phyloP scores from a whole-genome alignment of 2,113 vertebrate species.

The Balaeniceps rex region DNA sequence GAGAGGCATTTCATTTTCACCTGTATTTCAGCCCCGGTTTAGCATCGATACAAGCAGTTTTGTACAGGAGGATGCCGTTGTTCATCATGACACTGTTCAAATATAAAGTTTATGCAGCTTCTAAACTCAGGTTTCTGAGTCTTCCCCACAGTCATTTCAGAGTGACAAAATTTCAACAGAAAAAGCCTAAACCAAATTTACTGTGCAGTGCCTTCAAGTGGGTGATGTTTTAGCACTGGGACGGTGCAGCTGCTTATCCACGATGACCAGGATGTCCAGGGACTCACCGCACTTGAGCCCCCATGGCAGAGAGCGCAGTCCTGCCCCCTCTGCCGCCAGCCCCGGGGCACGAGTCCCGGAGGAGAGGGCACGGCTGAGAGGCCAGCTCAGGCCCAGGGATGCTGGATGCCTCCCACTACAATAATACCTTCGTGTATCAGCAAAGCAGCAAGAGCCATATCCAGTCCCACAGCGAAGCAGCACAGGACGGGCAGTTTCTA shows the following conservation, averaged over 20 bases:
- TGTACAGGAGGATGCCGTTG: not conserved
- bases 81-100: not conserved
- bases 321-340: not conserved
- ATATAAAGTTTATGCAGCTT: not conserved
- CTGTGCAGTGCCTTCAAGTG: not conserved
- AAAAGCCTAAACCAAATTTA: not conserved
- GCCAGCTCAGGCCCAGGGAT: not conserved
- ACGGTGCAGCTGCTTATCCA: not conserved
- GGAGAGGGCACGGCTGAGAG: not conserved
- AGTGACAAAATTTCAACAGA: not conserved
- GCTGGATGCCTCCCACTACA: not conserved
- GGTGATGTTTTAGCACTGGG: not conserved
- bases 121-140: not conserved
- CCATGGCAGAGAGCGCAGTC: not conserved
- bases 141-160: not conserved
- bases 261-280: not conserved
- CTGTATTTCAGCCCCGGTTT: not conserved
- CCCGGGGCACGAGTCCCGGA: not conserved
- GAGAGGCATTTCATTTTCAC: not conserved
- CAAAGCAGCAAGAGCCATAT: not conserved
- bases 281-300: no score
- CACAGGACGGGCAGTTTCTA: not conserved
- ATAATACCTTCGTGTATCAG: no score
- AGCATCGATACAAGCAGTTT: not conserved
- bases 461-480: not conserved